Percentiles rank a stretch among this genome's conserved stretches.
phyloP scores from a whole-genome alignment of 1,140 invertebrate genomes.

The Neodiprion virginianus region DNA sequence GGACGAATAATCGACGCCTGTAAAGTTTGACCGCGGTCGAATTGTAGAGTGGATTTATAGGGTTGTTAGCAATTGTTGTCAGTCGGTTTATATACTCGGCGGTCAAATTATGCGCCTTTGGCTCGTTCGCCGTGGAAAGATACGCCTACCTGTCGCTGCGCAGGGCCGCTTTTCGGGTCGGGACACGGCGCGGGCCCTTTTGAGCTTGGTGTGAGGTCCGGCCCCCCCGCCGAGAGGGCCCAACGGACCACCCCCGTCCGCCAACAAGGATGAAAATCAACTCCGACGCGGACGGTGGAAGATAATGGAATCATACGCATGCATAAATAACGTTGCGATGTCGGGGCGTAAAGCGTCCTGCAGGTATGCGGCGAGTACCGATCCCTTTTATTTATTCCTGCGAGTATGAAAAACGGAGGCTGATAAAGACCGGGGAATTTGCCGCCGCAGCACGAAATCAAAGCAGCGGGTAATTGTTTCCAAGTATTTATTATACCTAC shows the following conservation, averaged over 20 bases:
- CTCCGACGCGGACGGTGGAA: conserved; percentile 1
- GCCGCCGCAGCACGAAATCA: not conserved
- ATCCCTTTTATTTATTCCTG: not conserved
- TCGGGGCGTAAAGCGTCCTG: not conserved
- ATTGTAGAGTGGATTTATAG: not conserved
- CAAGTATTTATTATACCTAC: too few relatives aligned
- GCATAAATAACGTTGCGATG: not conserved
- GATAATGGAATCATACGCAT: not conserved
- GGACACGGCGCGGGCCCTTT: conserved; percentile 33
- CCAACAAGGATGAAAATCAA: not conserved
- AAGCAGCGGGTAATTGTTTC: not conserved
- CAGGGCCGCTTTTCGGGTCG: not conserved
- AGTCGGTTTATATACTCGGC: not conserved
- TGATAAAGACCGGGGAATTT: not conserved
- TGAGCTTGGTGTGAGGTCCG: conserved; percentile 44
- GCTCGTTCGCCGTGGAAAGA: not conserved
- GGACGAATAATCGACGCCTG: not conserved
- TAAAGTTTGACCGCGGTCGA: not conserved
- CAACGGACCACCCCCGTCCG: conserved; percentile 21
- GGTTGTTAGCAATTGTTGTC: not conserved
- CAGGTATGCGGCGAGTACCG: too few relatives aligned
- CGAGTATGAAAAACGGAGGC: not conserved
- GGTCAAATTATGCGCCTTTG: not conserved
- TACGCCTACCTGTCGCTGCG: not conserved
- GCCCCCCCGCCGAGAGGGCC: conserved; percentile 36